Percentiles rank a stretch among this genome's conserved stretches.
Conservation (phyloP, 2,113 vertebrate genomes). For the Platichthys stellatus region DNA sequence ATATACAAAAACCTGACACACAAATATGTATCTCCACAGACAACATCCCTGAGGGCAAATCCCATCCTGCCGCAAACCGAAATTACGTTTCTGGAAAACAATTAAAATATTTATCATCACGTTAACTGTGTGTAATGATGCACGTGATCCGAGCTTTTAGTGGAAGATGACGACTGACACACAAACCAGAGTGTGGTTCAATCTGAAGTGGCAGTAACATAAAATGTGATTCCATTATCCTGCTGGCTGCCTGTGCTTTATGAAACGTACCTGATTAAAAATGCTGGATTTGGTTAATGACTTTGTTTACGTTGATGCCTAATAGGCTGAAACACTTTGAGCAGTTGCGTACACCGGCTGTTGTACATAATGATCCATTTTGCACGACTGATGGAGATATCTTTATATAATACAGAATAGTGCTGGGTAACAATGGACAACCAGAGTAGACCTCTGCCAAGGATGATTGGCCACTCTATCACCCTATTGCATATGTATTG, state of each 20-base stretch:
- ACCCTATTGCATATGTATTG: neutral
- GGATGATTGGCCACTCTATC: neutral
- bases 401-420: neutral
- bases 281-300: constrained; percentile 7
- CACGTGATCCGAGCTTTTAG: constrained; percentile 33
- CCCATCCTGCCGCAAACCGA: neutral
- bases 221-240: constrained; percentile 8
- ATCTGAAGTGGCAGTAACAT: neutral
- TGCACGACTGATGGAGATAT: neutral
- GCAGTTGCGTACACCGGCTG: neutral
- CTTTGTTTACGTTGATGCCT: constrained; percentile 16
- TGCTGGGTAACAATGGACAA: neutral
- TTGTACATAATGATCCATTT: constrained; percentile 9
- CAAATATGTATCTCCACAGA: constrained; percentile 17
- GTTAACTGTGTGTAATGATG: constrained; percentile 40
- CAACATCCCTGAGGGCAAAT: constrained; percentile 4
- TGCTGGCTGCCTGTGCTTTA: constrained; percentile 1
- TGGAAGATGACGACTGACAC: constrained; percentile 8
- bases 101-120: constrained; percentile 37
- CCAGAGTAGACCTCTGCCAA: neutral
- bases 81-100: constrained; percentile 42
- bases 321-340: constrained; percentile 9
- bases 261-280: constrained; percentile 2
- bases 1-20: constrained; percentile 1
- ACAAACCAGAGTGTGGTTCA: constrained; percentile 18